Evolutionary conservation across 2,888 invertebrate genomes (phyloP).

Genomic region (Augochlorella aurata): DNA sequence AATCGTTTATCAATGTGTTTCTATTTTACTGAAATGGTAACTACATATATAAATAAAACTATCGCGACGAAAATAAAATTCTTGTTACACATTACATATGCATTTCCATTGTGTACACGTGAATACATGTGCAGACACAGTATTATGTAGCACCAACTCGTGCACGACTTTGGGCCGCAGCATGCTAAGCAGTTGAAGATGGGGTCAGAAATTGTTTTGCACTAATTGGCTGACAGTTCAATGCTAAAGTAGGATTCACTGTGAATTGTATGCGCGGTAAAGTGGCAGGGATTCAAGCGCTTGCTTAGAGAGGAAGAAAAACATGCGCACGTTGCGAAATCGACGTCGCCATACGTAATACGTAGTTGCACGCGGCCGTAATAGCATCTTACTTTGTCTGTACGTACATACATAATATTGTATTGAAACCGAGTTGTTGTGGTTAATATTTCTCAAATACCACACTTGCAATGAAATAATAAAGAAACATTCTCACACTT

Average conservation of each 20-base stretch:
- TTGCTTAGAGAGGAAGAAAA: too few relatives aligned
- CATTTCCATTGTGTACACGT: neutral
- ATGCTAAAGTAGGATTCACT: too few relatives aligned
- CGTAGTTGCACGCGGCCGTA: neutral
- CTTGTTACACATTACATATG: neutral
- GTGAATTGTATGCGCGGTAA: too few relatives aligned
- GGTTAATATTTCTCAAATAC: constrained; percentile 22
- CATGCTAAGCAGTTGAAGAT: too few relatives aligned
- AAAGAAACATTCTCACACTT: neutral
- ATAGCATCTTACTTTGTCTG: neutral
- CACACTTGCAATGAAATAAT: neutral
- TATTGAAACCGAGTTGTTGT: neutral
- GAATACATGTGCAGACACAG: too few relatives aligned
- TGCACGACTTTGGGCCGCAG: too few relatives aligned
- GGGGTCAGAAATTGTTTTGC: too few relatives aligned
- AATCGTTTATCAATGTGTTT: neutral
- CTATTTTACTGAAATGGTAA: neutral
- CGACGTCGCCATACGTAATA: too few relatives aligned
- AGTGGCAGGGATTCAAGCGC: too few relatives aligned
- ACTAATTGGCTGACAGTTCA: too few relatives aligned
- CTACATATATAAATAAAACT: neutral
- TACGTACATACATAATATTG: neutral
- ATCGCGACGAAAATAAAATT: neutral
- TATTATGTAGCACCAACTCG: too few relatives aligned
- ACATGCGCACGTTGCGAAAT: too few relatives aligned